Evolutionary conservation across 2,888 invertebrate genomes (phyloP), one percentile per base, ranked within the genome.

Genomic region (Iselma pallidipennis): DNA sequence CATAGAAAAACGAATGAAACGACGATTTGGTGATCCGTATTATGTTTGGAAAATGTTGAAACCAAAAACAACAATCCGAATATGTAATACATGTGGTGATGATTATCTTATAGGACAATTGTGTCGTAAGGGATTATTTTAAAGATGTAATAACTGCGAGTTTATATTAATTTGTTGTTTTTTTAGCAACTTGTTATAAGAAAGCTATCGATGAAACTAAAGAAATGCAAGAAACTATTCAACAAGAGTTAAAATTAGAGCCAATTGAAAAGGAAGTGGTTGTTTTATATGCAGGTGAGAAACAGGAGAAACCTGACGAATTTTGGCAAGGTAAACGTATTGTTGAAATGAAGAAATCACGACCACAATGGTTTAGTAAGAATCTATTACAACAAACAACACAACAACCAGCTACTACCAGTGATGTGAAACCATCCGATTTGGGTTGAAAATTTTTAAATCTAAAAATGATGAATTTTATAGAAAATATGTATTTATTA

Each of bases 321-420:
- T 85, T 83, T 67, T 85, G 86, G 80, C 82, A 88, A 72, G 88
- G 89, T 1, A 94, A 94, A 81, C 86, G 91, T 71, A 86, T 96
- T 65, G 88, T 97, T 14, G 95, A 96, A 83, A 87, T 95, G 86
- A 85, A 91, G 50, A 95, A 92, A 78, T 87, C 90, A 59, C 85
- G 96, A 65, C 96, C 96, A 4, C 82, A 87, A 42, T 97, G 96
- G 95, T 97, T 96, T 76, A 89, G 91, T 69, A 89, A 89, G 73
- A 94, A 95, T 82, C 84, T 96, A 53, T 81, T 95, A 19, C 90
- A 95, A 76, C 89, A 89, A 76, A 87, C 91, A 0, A 92, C 92
- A 16, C 88, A 91, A 71, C 86, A 88, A 67, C 85, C 88, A 42
- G 87, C 91, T 0, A 83, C 85, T 31, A 86, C 87, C n/a, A 89